Evolutionary conservation across 2,888 invertebrate genomes (phyloP).

Genomic region (Muschampia plurimacula): DNA sequence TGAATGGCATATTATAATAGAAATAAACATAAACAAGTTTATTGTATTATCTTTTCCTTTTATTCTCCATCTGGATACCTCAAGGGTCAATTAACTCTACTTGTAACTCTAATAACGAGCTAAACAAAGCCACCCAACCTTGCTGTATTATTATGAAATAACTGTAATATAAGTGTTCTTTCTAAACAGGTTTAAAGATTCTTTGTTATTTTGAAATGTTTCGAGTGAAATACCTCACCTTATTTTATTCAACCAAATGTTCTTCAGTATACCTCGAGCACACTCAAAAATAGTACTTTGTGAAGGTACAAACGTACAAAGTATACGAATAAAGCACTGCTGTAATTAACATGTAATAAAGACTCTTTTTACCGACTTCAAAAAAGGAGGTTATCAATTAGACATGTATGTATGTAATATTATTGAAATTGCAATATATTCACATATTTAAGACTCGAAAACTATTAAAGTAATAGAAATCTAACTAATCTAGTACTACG

Average conservation of each 20-base stretch:
- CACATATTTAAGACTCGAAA: too few species aligned
- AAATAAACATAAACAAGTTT: not conserved
- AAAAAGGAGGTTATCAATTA: too few species aligned
- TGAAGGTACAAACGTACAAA: not conserved
- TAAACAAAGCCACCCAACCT: not conserved
- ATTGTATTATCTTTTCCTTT: not conserved
- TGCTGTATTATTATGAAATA: not conserved
- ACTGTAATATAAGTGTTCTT: not conserved
- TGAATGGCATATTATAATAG: not conserved
- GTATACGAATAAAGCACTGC: not conserved
- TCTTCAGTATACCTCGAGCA: not conserved
- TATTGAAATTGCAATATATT: too few species aligned
- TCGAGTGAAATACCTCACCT: not conserved
- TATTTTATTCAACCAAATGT: not conserved
- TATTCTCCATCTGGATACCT: not conserved
- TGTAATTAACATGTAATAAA: not conserved
- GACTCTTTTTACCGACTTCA: too few species aligned
- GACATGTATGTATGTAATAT: too few species aligned
- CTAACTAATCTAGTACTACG: too few species aligned
- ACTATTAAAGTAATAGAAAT: too few species aligned
- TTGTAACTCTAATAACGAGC: not conserved
- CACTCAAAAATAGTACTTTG: not conserved
- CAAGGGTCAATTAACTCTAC: not conserved
- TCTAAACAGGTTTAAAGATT: constrained; percentile 1
- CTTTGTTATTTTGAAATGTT: not conserved